Conservation (phyloP, 2,113 vertebrate genomes). For the Oenanthe melanoleuca region DNA sequence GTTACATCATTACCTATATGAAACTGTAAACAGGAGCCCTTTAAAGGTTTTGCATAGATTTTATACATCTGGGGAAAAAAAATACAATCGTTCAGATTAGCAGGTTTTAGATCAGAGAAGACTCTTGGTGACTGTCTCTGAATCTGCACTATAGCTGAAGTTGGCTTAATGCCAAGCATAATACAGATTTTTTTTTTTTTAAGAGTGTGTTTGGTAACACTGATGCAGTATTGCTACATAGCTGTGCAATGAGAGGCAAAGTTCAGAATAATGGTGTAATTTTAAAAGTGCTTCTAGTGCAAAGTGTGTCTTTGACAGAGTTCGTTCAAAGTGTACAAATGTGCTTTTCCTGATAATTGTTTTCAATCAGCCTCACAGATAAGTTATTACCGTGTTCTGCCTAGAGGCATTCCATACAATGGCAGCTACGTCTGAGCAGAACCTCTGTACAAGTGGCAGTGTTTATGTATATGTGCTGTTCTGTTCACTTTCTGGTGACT, state of each 20-base stretch:
- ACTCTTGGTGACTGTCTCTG: neutral
- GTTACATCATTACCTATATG: neutral
- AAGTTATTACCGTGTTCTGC: neutral
- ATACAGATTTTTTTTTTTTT: neutral
- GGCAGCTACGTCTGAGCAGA: neutral
- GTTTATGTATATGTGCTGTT: neutral
- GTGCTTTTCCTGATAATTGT: neutral
- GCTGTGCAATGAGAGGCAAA: neutral
- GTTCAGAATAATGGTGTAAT: neutral
- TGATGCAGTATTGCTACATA: constrained; percentile 10
- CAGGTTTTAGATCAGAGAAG: neutral
- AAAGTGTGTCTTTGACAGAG: neutral
- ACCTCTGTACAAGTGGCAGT: neutral
- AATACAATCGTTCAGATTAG: neutral
- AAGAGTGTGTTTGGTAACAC: neutral
- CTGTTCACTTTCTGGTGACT: neutral
- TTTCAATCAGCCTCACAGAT: neutral
- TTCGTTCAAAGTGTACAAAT: neutral
- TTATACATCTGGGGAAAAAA: neutral
- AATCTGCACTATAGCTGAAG: neutral
- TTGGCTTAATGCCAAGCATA: neutral
- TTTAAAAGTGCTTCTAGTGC: neutral
- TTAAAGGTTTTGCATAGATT: neutral
- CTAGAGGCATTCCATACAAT: neutral
- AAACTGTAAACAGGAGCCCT: neutral